Percentiles rank a stretch among this genome's conserved stretches.
Evolutionary conservation across 2,113 vertebrate genomes (phyloP).

Genomic region (Tragelaphus scriptus): DNA sequence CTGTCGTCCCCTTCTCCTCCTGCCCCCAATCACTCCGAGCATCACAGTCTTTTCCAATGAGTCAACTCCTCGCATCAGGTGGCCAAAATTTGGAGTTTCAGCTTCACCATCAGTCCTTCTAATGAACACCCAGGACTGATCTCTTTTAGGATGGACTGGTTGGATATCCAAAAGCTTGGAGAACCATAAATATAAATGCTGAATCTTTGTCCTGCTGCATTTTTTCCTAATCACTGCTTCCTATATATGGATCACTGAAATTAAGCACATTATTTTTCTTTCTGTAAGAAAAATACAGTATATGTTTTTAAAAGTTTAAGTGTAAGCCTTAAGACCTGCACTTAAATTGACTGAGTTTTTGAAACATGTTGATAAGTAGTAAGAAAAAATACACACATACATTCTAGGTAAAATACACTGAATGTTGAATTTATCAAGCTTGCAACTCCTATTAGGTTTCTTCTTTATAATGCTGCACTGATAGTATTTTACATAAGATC

Average conservation of each 20-base stretch:
- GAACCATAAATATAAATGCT: neutral
- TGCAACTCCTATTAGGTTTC: neutral
- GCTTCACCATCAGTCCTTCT: too few species aligned
- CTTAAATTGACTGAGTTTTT: neutral
- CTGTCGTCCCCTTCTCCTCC: too few species aligned
- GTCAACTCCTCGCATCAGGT: too few species aligned
- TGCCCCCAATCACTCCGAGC: too few species aligned
- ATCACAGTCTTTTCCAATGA: too few species aligned
- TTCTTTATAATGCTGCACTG: neutral
- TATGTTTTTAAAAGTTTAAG: neutral
- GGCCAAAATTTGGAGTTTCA: too few species aligned
- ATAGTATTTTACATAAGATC: conserved; percentile 42
- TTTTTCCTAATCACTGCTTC: neutral
- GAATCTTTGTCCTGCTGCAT: neutral
- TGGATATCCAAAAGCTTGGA: neutral
- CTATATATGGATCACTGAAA: neutral
- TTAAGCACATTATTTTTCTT: neutral
- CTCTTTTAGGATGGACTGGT: too few species aligned
- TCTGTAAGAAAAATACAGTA: neutral
- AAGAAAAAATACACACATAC: neutral
- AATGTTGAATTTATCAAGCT: conserved; percentile 16
- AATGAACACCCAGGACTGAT: too few species aligned
- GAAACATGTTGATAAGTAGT: neutral
- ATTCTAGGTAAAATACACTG: neutral
- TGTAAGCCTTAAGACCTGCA: neutral